A percentile compares a stretch with the other conserved stretches of the same genome.
phyloP scores from a whole-genome alignment of 2,888 invertebrate genomes.

The Steinernema carpocapsae region DNA sequence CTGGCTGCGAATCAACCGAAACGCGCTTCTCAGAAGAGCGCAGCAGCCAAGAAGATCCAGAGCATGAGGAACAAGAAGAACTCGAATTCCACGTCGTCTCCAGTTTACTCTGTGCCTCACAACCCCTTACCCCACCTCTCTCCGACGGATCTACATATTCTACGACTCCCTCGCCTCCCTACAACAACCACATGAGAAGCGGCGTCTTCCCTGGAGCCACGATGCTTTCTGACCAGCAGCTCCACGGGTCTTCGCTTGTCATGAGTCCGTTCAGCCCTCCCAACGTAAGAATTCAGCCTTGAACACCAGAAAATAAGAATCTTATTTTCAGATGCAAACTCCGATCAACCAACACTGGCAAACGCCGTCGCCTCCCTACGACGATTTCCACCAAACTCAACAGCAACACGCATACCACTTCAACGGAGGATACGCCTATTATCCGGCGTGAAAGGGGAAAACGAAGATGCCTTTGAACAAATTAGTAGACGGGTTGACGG shows the following conservation, averaged over 20 bases:
- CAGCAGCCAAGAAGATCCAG: neutral
- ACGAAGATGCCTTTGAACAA: neutral
- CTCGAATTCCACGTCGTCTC: neutral
- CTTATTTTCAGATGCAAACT: neutral
- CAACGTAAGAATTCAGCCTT: neutral
- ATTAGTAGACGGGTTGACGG: slow-evolving; percentile 13
- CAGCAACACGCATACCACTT: slow-evolving; percentile 5
- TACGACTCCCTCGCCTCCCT: slow-evolving; percentile 1
- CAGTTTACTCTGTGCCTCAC: slow-evolving; percentile 10
- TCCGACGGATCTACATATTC: slow-evolving; percentile 16
- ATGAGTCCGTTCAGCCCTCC: slow-evolving; percentile 15
- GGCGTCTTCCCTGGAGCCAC: slow-evolving; percentile 15
- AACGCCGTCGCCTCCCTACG: slow-evolving; percentile 4
- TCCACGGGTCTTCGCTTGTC: neutral
- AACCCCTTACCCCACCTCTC: slow-evolving; percentile 7
- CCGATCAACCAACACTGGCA: neutral
- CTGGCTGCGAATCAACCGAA: neutral
- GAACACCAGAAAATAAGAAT: neutral
- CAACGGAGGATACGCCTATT: neutral
- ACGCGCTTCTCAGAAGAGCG: neutral
- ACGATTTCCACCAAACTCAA: neutral
- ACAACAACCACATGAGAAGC: neutral
- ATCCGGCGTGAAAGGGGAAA: neutral
- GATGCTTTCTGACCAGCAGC: slow-evolving; percentile 1
- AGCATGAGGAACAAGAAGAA: slow-evolving; percentile 25